Evolutionary conservation across 2,113 vertebrate genomes (phyloP).

Genomic region (Myiozetetes cayanensis): DNA sequence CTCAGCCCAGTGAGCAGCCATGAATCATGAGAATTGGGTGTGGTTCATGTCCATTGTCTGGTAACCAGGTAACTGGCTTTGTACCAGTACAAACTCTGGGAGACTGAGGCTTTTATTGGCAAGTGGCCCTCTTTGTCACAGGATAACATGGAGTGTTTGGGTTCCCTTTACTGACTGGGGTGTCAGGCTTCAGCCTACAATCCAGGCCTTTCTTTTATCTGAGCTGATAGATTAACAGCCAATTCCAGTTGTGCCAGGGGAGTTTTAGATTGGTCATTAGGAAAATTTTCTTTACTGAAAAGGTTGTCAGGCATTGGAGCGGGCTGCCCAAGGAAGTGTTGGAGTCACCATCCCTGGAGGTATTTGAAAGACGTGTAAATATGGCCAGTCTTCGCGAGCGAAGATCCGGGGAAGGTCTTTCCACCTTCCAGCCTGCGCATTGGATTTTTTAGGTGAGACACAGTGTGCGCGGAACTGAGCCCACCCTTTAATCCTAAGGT

Average conservation of each 20-base stretch:
- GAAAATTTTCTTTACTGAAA: neutral
- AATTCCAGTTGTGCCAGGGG: neutral
- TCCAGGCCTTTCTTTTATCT: neutral
- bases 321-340: neutral
- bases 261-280: neutral
- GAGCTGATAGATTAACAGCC: neutral
- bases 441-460: too few relatives aligned
- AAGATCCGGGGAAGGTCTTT: too few relatives aligned
- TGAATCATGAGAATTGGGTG: neutral
- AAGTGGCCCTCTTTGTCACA: neutral
- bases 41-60: neutral
- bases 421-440: too few relatives aligned
- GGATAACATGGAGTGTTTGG: neutral
- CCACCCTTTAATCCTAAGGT: too few relatives aligned
- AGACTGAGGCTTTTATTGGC: neutral
- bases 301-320: neutral
- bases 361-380: neutral
- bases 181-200: neutral
- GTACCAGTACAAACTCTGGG: neutral
- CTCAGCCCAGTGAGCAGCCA: neutral
- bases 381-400: too few relatives aligned
- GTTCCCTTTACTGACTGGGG: neutral
- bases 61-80: neutral
- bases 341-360: neutral
- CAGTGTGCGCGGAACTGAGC: too few relatives aligned